phyloP scores from a whole-genome alignment of 2,888 invertebrate species.

The Epinotia brunnichana region DNA sequence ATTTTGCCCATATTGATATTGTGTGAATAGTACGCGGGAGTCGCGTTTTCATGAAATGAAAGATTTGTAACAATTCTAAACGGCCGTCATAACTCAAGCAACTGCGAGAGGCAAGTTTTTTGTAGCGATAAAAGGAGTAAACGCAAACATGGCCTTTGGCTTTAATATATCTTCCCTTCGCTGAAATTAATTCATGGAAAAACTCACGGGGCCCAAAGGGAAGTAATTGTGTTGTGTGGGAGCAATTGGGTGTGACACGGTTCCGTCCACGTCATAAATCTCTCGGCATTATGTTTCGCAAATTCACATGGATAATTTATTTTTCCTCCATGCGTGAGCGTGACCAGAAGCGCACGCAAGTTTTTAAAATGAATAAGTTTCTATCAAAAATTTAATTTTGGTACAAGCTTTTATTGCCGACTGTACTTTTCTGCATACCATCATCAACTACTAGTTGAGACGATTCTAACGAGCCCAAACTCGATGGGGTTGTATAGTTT shows the following conservation, averaged over 20 bases:
- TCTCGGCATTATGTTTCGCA: constrained; percentile 34
- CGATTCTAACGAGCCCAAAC: too few relatives aligned
- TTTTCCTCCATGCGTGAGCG: constrained; percentile 5
- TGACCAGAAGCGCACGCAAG: not conserved
- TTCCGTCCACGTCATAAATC: constrained; percentile 28
- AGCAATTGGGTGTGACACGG: constrained; percentile 25
- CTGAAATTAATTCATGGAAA: constrained; percentile 11
- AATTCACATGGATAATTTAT: constrained; percentile 35
- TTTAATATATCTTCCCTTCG: not conserved
- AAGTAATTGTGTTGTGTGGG: constrained; percentile 22
- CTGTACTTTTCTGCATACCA: too few relatives aligned
- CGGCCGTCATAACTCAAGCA: too few relatives aligned
- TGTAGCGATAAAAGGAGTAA: not conserved
- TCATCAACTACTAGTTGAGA: too few relatives aligned
- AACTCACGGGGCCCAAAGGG: constrained; percentile 1
- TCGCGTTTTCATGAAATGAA: too few relatives aligned
- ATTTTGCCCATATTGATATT: too few relatives aligned
- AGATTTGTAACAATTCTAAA: too few relatives aligned
- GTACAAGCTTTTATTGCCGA: too few relatives aligned
- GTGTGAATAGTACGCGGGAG: too few relatives aligned
- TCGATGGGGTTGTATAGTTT: too few relatives aligned
- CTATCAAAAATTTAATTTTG: too few relatives aligned
- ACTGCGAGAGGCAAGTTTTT: too few relatives aligned
- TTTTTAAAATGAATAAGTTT: not conserved
- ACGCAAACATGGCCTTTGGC: not conserved